These are phyloP conservation scores for Pharmacophagus antenor DNA, from an alignment of 2,888 invertebrate genomes.

Conservation along the genomic window DNA sequence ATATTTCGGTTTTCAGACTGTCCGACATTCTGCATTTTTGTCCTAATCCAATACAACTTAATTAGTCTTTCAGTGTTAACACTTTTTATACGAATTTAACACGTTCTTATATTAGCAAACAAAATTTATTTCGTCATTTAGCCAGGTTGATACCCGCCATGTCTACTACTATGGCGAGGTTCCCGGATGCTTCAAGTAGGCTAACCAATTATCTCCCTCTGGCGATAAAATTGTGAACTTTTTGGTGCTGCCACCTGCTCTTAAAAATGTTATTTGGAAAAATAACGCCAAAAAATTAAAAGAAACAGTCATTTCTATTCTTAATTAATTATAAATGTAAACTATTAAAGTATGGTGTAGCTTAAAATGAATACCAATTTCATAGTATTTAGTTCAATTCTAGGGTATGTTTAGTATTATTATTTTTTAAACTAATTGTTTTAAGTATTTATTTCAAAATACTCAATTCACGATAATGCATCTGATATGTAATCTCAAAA, in stretches of 20 bases:
- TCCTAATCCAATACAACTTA: slow-evolving; percentile 82
- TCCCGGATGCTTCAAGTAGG: slow-evolving; percentile 84
- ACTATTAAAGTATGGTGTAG: no score
- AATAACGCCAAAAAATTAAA: slow-evolving; percentile 33
- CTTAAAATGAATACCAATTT: no score
- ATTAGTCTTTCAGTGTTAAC: slow-evolving; percentile 79
- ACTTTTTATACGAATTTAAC: slow-evolving; percentile 78
- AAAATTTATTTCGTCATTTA: slow-evolving; percentile 83
- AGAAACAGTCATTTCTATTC: no score
- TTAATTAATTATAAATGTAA: no score
- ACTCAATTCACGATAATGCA: no score
- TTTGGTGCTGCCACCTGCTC: slow-evolving; percentile 64
- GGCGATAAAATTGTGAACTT: slow-evolving; percentile 58
- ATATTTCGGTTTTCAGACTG: slow-evolving; percentile 91
- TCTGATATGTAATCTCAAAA: no score
- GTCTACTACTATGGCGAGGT: slow-evolving; percentile 89
- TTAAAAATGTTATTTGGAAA: slow-evolving; percentile 48
- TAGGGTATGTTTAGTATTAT: no score
- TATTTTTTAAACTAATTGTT: no score
- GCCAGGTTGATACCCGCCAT: slow-evolving; percentile 88
- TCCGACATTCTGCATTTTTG: slow-evolving; percentile 96
- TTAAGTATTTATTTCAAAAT: no score
- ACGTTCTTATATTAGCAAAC: slow-evolving; percentile 80
- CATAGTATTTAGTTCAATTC: no score
- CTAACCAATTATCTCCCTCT: slow-evolving; percentile 79